Evolutionary conservation across 2,113 vertebrate species (phyloP).

Genomic region (Anguilla japonica): DNA sequence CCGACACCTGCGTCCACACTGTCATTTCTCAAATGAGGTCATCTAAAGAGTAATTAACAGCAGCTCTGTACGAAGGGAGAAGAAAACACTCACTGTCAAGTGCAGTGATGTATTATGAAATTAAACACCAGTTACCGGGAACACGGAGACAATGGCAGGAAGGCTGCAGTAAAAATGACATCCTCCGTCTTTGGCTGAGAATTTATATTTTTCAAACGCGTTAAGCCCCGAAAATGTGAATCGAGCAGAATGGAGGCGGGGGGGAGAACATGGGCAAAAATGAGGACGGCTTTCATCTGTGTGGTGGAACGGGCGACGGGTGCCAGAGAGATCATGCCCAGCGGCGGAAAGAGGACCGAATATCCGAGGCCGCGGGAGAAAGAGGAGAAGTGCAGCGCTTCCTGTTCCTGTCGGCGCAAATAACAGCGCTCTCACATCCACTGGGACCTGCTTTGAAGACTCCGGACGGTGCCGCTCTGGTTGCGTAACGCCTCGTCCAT

Average conservation of each 20-base stretch:
- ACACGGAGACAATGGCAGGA: conserved; percentile 1
- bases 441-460: too few relatives aligned
- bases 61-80: not conserved
- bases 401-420: too few relatives aligned
- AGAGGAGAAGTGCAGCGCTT: too few relatives aligned
- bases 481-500: too few relatives aligned
- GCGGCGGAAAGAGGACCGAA: too few relatives aligned
- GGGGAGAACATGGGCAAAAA: not conserved
- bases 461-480: too few relatives aligned
- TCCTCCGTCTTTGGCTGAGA: not conserved
- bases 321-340: too few relatives aligned
- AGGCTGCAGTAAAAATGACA: not conserved
- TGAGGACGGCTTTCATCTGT: not conserved
- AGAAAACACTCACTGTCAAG: not conserved
- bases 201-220: not conserved
- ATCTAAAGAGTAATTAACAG: not conserved
- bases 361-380: too few relatives aligned
- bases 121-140: not conserved
- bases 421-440: too few relatives aligned
- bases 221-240: not conserved
- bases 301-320: too few relatives aligned
- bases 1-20: not conserved
- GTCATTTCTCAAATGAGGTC: not conserved
- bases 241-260: not conserved
- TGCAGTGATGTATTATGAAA: not conserved